Conservation (phyloP, 2,888 invertebrate species). For the Torymus auratus region DNA sequence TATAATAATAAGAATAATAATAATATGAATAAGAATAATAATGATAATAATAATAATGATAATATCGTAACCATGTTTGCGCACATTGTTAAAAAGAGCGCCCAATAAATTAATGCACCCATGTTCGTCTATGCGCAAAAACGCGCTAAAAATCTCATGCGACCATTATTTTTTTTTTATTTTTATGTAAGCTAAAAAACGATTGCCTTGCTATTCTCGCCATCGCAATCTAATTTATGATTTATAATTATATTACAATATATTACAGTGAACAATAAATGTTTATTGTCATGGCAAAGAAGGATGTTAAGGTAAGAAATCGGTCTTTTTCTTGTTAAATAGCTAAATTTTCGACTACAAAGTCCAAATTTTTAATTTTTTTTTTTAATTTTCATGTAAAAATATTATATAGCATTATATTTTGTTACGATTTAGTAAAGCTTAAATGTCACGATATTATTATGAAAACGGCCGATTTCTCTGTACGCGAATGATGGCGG, state of each 20-base stretch:
- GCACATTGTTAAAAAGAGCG: constrained; percentile 23
- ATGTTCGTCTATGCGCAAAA: background rate
- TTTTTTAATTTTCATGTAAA: background rate
- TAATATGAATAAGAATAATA: background rate
- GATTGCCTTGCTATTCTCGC: constrained; percentile 38
- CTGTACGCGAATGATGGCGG: constrained; percentile 9
- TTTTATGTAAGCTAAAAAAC: constrained; percentile 38
- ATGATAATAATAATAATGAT: constrained; percentile 40
- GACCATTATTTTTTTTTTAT: constrained; percentile 23
- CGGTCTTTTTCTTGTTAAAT: constrained; percentile 17
- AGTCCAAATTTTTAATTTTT: background rate
- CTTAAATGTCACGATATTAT: too few species aligned
- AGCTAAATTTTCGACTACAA: background rate
- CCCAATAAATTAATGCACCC: constrained; percentile 29
- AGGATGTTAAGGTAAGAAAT: constrained; percentile 66
- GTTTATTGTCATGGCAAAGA: constrained; percentile 75
- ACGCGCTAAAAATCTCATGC: constrained; percentile 24
- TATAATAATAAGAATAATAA: background rate
- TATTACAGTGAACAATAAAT: constrained; percentile 72
- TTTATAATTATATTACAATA: constrained; percentile 69
- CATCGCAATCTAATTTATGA: constrained; percentile 29
- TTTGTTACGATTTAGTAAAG: background rate
- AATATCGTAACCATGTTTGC: constrained; percentile 11
- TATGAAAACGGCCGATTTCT: constrained; percentile 27
- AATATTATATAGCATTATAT: background rate